phyloP scores from a whole-genome alignment of 2,113 vertebrate genomes.

The Lucifuga dentata region DNA sequence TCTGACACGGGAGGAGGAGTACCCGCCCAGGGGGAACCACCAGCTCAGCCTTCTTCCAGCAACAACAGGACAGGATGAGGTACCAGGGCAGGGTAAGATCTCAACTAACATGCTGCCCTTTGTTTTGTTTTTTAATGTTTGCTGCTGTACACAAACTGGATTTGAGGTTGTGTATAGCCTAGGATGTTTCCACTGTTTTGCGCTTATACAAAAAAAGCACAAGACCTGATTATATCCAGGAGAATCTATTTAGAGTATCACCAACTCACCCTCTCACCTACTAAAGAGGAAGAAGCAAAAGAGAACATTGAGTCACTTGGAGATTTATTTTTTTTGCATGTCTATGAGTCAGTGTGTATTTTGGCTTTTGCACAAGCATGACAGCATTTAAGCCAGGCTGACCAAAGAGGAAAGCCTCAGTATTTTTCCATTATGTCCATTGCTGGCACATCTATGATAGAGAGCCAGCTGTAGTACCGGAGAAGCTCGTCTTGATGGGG shows the following conservation, averaged over 20 bases:
- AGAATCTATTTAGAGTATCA: not conserved
- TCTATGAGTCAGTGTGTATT: constrained; percentile 52
- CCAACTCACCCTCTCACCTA: not conserved
- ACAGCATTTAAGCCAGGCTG: constrained; percentile 24
- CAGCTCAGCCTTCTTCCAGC: constrained; percentile 40
- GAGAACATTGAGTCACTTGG: constrained; percentile 56
- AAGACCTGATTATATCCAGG: not conserved
- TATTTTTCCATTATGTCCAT: constrained; percentile 55
- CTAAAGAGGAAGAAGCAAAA: constrained; percentile 38
- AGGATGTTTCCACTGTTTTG: not conserved
- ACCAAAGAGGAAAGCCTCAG: constrained; percentile 21
- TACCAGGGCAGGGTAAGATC: constrained; percentile 80
- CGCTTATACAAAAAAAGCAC: constrained; percentile 1
- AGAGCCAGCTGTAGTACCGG: constrained; percentile 59
- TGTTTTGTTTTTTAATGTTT: constrained; percentile 27
- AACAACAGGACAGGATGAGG: constrained; percentile 74
- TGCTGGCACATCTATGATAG: constrained; percentile 43
- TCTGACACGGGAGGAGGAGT: constrained; percentile 63
- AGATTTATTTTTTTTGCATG: constrained; percentile 23
- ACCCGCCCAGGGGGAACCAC: constrained; percentile 39
- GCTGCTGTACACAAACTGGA: not conserved
- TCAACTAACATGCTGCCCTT: constrained; percentile 33
- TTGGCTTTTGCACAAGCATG: constrained; percentile 45
- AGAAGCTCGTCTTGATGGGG: constrained; percentile 59
- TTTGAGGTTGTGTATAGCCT: not conserved